Conservation (phyloP, 2,888 invertebrate species). For the Monoplex corrugatus region DNA sequence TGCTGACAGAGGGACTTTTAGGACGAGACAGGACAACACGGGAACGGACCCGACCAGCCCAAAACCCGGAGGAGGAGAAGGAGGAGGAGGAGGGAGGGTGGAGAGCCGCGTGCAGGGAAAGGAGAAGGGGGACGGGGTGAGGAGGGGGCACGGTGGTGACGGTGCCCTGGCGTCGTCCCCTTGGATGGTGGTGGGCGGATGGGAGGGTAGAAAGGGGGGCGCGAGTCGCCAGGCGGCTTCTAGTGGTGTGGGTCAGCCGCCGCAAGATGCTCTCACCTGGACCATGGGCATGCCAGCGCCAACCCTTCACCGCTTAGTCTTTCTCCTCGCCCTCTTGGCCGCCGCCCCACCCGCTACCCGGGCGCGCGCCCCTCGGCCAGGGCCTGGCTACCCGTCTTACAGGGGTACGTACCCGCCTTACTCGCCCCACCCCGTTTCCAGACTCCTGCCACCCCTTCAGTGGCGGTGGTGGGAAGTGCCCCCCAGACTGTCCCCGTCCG, state of each 20-base stretch:
- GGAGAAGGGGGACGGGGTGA: not conserved
- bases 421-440: not conserved
- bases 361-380: not conserved
- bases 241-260: slow-evolving; percentile 14
- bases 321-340: slow-evolving; percentile 50
- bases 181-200: slow-evolving; percentile 38
- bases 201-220: slow-evolving; percentile 43
- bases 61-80: not conserved
- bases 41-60: not conserved
- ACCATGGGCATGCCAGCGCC: slow-evolving; percentile 54
- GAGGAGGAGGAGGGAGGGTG: not conserved
- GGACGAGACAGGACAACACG: not conserved
- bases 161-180: slow-evolving; percentile 8
- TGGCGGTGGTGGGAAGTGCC: slow-evolving; percentile 32
- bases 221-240: not conserved
- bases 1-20: not conserved
- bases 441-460: slow-evolving; percentile 44
- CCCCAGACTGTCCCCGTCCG: not conserved
- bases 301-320: slow-evolving; percentile 43
- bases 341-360: slow-evolving; percentile 15
- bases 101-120: not conserved
- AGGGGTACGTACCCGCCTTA: not conserved
- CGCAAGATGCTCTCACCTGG: slow-evolving; percentile 57
- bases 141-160: not conserved
- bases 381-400: slow-evolving; percentile 19